Percentiles rank a stretch among this genome's conserved stretches.
Evolutionary conservation across 2,888 invertebrate species (phyloP).

Genomic region (Drosophila melanocephala): DNA sequence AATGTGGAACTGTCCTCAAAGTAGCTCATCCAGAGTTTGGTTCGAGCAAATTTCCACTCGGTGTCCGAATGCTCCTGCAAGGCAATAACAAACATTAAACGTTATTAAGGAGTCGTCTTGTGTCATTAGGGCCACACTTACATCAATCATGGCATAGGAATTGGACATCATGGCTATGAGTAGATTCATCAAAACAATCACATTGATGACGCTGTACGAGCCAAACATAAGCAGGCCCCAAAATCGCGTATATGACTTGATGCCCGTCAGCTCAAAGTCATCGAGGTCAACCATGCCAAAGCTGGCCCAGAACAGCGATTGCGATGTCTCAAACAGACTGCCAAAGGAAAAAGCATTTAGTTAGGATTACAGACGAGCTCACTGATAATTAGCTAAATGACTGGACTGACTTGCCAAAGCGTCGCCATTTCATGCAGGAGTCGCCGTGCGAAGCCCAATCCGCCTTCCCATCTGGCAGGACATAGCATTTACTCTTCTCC

Average conservation of each 20-base stretch:
- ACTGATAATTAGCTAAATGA: slow-evolving; percentile 58
- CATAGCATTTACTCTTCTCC: slow-evolving; percentile 91
- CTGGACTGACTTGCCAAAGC: slow-evolving; percentile 91
- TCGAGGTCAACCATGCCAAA: slow-evolving; percentile 96
- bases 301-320: slow-evolving; percentile 98
- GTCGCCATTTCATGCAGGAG: slow-evolving; percentile 94
- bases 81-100: slow-evolving; percentile 15
- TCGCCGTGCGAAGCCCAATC: slow-evolving; percentile 92
- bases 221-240: slow-evolving; percentile 99
- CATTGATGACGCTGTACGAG: slow-evolving; percentile 97
- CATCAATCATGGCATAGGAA: slow-evolving; percentile 96
- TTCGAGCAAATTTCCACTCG: slow-evolving; percentile 98
- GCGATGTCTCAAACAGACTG: slow-evolving; percentile 97
- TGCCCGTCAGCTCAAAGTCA: slow-evolving; percentile 94
- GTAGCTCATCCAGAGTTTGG: slow-evolving; percentile 97
- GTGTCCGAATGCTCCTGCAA: slow-evolving; percentile 95
- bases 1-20: slow-evolving; percentile 96
- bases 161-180: slow-evolving; percentile 99
- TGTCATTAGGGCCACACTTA: slow-evolving; percentile 86
- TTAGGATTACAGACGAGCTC: not conserved
- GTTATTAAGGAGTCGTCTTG: not conserved
- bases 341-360: not conserved
- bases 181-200: slow-evolving; percentile 96
- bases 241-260: slow-evolving; percentile 96
- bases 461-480: slow-evolving; percentile 89